These are phyloP conservation scores for Rostratula benghalensis DNA, from an alignment of 2,113 vertebrate species.

Conservation along the genomic window DNA sequence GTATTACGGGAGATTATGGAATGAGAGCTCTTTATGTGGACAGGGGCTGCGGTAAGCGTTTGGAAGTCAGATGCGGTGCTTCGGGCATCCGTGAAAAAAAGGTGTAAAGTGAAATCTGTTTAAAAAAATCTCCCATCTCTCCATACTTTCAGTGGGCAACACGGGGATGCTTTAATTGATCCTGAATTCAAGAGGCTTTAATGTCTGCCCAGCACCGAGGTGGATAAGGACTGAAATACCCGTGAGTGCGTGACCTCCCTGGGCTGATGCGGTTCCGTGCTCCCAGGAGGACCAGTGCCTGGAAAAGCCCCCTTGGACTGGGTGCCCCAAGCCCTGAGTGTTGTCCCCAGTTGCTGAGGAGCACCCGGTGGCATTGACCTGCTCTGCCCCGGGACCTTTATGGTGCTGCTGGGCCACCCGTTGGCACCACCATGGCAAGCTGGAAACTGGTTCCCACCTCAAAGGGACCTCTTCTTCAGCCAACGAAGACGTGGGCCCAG, in stretches of 20 bases:
- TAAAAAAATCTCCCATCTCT: neutral
- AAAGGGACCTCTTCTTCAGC: neutral
- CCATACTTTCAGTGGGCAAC: neutral
- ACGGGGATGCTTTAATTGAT: neutral
- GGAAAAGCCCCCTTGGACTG: neutral
- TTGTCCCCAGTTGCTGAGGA: neutral
- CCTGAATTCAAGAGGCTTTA: neutral
- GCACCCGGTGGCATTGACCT: accelerated
- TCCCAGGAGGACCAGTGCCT: neutral
- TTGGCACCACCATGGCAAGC: accelerated
- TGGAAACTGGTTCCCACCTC: neutral
- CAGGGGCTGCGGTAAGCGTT: neutral
- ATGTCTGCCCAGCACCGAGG: neutral
- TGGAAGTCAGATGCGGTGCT: neutral
- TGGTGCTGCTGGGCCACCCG: neutral
- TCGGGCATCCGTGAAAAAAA: neutral
- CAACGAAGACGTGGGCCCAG: neutral
- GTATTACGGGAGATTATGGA: neutral
- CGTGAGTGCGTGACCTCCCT: accelerated
- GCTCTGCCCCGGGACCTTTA: accelerated
- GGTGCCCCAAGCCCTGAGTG: neutral
- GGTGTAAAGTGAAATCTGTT: neutral
- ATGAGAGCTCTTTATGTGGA: neutral
- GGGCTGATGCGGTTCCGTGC: accelerated
- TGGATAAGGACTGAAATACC: accelerated